Evolutionary conservation across 2,888 invertebrate genomes (phyloP).

Genomic region (Mactromeris polynyma): DNA sequence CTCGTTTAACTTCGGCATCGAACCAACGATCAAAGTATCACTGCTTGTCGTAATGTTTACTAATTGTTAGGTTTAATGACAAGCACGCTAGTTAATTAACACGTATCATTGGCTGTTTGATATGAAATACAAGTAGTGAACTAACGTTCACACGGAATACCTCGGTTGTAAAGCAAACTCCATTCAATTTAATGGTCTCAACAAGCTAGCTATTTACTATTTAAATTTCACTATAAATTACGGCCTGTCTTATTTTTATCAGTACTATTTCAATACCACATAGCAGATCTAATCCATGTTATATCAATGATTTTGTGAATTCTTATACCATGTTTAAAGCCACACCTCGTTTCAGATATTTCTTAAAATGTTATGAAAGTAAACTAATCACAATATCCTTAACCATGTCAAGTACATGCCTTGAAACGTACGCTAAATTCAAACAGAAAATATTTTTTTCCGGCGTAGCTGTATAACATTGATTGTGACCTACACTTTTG

Average conservation of each 20-base stretch:
- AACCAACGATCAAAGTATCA: background rate
- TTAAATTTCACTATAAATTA: background rate
- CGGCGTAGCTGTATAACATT: too few relatives aligned
- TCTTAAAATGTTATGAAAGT: too few relatives aligned
- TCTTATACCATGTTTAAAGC: background rate
- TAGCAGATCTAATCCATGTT: background rate
- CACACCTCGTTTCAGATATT: too few relatives aligned
- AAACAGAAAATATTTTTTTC: too few relatives aligned
- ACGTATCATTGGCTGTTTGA: background rate
- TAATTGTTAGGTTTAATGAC: background rate
- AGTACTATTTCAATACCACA: background rate
- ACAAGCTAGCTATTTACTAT: slow-evolving; percentile 2
- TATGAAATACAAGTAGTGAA: background rate
- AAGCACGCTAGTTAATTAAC: background rate
- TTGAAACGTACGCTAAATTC: too few relatives aligned
- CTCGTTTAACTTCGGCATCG: background rate
- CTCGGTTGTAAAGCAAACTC: background rate
- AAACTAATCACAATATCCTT: too few relatives aligned
- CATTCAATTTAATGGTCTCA: background rate
- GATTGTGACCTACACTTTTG: too few relatives aligned
- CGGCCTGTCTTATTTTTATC: background rate
- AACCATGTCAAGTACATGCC: too few relatives aligned
- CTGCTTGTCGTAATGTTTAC: background rate
- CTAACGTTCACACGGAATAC: background rate
- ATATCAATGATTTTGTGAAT: background rate